Conservation (phyloP, 2,113 vertebrate genomes). For the Pao palembangensis region DNA sequence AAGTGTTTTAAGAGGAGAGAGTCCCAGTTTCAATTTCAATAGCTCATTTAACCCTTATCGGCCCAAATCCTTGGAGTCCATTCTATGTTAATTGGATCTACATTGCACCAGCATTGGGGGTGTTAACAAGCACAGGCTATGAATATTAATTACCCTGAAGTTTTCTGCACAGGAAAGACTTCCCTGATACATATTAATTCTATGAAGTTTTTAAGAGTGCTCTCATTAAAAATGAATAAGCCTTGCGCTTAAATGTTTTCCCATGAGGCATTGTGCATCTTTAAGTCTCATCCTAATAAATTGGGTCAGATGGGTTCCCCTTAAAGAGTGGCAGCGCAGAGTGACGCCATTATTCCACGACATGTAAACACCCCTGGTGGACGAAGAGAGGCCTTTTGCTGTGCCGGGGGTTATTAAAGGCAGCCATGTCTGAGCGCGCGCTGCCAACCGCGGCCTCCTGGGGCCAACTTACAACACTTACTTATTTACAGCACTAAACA, state of each 20-base stretch:
- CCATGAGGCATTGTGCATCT: slow-evolving; percentile 71
- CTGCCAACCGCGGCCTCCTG: slow-evolving; percentile 49
- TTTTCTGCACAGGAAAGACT: slow-evolving; percentile 83
- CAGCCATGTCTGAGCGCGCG: slow-evolving; percentile 50
- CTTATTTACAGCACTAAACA: slow-evolving; percentile 75
- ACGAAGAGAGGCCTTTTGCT: slow-evolving; percentile 45
- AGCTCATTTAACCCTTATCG: slow-evolving; percentile 83
- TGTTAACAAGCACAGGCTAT: slow-evolving; percentile 88
- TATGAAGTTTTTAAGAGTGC: slow-evolving; percentile 82
- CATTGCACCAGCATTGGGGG: slow-evolving; percentile 81
- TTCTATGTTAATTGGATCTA: slow-evolving; percentile 79
- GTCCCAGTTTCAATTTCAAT: slow-evolving; percentile 76
- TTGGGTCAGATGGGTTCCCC: slow-evolving; percentile 68
- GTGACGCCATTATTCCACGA: slow-evolving; percentile 58
- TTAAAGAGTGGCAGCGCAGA: slow-evolving; percentile 56
- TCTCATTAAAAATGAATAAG: slow-evolving; percentile 83
- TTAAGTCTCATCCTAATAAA: slow-evolving; percentile 75
- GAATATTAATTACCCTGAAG: slow-evolving; percentile 90
- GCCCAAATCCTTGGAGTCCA: slow-evolving; percentile 81
- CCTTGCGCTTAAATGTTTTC: slow-evolving; percentile 66
- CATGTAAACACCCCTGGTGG: slow-evolving; percentile 64
- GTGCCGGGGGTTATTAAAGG: slow-evolving; percentile 55
- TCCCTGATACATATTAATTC: slow-evolving; percentile 88
- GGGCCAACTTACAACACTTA: slow-evolving; percentile 60
- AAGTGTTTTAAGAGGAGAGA: slow-evolving; percentile 74